Conservation (phyloP, 2,113 vertebrate species). For the Strix uralensis region DNA sequence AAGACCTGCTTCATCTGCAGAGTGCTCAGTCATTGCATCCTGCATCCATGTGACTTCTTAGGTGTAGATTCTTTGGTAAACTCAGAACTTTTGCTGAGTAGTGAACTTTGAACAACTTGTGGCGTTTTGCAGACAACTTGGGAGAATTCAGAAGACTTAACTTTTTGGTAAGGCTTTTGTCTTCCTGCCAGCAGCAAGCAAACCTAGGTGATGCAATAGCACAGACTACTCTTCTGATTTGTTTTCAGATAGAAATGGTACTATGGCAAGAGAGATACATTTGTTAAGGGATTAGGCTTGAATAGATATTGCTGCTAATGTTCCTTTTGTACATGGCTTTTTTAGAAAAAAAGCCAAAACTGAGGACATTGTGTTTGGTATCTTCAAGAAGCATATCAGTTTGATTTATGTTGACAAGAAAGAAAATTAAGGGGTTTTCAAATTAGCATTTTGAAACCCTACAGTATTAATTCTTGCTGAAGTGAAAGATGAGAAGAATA, state of each 20-base stretch:
- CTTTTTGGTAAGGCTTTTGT: background rate
- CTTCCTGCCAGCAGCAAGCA: background rate
- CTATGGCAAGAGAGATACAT: background rate
- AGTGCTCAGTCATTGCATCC: background rate
- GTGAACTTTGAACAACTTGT: background rate
- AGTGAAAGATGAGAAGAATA: background rate
- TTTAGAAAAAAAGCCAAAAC: background rate
- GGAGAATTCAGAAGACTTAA: background rate
- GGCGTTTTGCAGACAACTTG: background rate
- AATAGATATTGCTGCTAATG: background rate
- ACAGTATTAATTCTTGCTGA: background rate
- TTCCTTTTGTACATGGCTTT: background rate
- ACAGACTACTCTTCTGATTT: background rate
- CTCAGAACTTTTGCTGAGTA: background rate
- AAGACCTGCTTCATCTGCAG: background rate
- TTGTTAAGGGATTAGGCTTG: background rate
- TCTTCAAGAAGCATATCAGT: background rate
- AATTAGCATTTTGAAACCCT: background rate
- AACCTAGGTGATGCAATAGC: background rate
- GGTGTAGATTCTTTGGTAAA: background rate
- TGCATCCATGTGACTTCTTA: rapidly evolving
- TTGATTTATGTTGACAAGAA: background rate
- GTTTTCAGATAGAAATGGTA: background rate
- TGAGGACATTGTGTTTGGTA: background rate
- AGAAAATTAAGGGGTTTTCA: background rate